Conservation (phyloP, 1,140 invertebrate species). For the Oncopeltus fasciatus region DNA sequence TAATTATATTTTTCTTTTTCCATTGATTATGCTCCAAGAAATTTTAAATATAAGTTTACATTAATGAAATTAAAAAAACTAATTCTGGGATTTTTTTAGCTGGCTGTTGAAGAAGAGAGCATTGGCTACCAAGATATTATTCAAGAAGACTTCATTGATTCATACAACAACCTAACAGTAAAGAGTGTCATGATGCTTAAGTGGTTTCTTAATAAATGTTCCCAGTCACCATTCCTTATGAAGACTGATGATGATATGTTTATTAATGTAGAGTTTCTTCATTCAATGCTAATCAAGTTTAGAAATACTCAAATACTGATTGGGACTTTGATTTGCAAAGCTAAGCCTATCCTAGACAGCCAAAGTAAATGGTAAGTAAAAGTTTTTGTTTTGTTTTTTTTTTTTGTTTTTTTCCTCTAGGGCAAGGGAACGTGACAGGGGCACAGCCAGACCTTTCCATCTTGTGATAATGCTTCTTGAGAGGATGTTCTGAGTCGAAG, state of each 20-base stretch:
- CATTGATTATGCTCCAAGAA: not conserved
- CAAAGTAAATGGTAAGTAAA: conserved; percentile 30
- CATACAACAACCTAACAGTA: conserved; percentile 83
- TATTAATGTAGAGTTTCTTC: conserved; percentile 47
- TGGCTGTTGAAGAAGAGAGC: conserved; percentile 46
- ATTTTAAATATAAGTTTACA: not conserved
- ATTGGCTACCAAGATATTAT: conserved; percentile 66
- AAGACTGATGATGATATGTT: conserved; percentile 78
- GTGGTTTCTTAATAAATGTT: conserved; percentile 52
- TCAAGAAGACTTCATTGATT: conserved; percentile 75
- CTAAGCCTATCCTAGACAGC: conserved; percentile 29
- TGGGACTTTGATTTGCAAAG: conserved; percentile 30
- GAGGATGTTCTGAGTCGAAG: no score
- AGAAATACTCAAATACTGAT: conserved; percentile 21
- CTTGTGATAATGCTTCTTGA: no score
- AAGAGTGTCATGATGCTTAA: conserved; percentile 78
- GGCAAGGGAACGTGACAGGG: no score
- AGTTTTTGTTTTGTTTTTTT: not conserved
- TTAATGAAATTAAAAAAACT: conserved; percentile 17
- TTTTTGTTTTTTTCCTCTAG: no score
- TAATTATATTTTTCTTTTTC: not conserved
- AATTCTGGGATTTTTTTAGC: conserved; percentile 27
- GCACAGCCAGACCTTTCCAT: no score
- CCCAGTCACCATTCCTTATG: conserved; percentile 49
- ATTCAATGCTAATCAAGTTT: not conserved